Evolutionary conservation across 2,888 invertebrate species (phyloP).

Genomic region (Brachynemurus nebulosus): DNA sequence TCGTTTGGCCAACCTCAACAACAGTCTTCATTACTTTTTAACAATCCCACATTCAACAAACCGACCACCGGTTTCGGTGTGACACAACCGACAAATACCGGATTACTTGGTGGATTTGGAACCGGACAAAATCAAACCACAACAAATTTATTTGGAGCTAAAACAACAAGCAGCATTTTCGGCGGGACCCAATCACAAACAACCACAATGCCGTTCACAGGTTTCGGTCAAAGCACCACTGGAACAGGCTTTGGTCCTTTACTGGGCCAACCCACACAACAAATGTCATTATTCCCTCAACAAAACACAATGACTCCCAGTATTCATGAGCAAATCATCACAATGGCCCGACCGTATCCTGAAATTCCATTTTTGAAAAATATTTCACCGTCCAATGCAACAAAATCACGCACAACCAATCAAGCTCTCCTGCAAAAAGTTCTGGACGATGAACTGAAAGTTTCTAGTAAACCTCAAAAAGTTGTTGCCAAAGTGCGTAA

Average conservation of each 20-base stretch:
- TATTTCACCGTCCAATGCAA: no score
- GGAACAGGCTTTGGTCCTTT: not conserved
- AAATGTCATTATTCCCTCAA: not conserved
- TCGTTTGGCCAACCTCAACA: constrained; percentile 23
- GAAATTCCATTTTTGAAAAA: not conserved
- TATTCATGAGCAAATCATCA: constrained; percentile 4
- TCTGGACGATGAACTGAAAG: not conserved
- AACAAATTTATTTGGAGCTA: not conserved
- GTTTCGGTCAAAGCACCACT: not conserved
- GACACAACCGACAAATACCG: constrained; percentile 12
- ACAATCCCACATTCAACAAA: constrained; percentile 23
- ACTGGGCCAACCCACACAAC: not conserved
- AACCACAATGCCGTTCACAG: not conserved
- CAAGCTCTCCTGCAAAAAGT: not conserved
- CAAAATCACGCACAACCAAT: not conserved
- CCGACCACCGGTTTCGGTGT: constrained; percentile 27
- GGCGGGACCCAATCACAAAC: not conserved
- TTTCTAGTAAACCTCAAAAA: not conserved
- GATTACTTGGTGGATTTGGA: not conserved
- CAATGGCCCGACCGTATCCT: constrained; percentile 1
- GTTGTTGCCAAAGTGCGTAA: not conserved
- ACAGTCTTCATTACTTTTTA: constrained; percentile 19
- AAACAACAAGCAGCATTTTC: not conserved
- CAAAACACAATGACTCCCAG: not conserved
- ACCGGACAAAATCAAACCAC: not conserved